Evolutionary conservation across 2,113 vertebrate genomes (phyloP).

Genomic region (Tachysurus vachellii): DNA sequence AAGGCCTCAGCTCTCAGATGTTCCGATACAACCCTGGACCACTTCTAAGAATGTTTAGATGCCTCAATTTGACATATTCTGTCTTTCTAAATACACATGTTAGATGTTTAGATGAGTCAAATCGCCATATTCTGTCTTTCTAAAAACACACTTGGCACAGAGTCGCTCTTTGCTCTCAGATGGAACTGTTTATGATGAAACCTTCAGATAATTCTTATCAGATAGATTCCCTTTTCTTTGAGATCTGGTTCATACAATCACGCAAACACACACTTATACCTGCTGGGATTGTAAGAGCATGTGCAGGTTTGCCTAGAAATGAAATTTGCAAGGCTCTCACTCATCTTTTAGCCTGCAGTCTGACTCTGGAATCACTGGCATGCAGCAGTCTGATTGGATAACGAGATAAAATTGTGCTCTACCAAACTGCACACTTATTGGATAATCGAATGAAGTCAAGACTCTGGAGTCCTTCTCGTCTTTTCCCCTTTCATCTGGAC

Average conservation of each 20-base stretch:
- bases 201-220: conserved; percentile 32
- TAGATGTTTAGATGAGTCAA: conserved; percentile 40
- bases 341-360: conserved; percentile 60
- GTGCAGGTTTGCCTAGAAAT: conserved; percentile 35
- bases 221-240: conserved; percentile 13
- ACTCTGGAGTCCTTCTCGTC: conserved; percentile 60
- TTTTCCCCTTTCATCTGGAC: conserved; percentile 71
- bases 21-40: conserved; percentile 12
- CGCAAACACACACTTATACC: conserved; percentile 1
- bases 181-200: conserved; percentile 34
- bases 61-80: conserved; percentile 15
- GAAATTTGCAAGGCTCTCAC: background rate
- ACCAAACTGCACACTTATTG: conserved; percentile 45
- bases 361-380: conserved; percentile 55
- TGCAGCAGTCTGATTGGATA: conserved; percentile 67
- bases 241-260: background rate
- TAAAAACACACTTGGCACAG: conserved; percentile 18
- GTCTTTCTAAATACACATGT: conserved; percentile 37
- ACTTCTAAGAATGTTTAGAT: conserved; percentile 47
- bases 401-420: conserved; percentile 62
- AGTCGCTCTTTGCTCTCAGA: background rate
- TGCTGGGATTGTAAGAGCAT: background rate
- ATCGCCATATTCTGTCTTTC: conserved; percentile 7
- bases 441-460: conserved; percentile 55
- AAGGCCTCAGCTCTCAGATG: conserved; percentile 20